These are phyloP conservation scores for Orius insidiosus DNA, from an alignment of 1,140 invertebrate species.

Conservation along the genomic window DNA sequence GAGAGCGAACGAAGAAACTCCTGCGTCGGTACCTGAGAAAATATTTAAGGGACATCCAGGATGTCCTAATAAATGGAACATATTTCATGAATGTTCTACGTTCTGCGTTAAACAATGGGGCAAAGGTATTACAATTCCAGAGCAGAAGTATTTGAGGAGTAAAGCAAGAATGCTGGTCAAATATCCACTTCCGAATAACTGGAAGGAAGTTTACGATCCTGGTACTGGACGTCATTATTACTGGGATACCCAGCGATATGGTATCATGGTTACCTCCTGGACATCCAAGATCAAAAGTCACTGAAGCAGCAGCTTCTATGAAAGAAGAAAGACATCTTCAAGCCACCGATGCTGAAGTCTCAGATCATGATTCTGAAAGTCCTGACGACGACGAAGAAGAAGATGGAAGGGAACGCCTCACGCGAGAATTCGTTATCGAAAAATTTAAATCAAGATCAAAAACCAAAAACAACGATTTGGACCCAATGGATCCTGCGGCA, in stretches of 20 bases:
- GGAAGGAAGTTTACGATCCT: slow-evolving; percentile 87
- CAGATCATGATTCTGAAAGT: slow-evolving; percentile 27
- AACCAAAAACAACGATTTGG: slow-evolving; percentile 45
- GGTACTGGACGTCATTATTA: slow-evolving; percentile 75
- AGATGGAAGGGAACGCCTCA: slow-evolving; percentile 17
- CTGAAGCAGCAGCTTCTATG: slow-evolving; percentile 65
- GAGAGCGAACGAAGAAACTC: slow-evolving; percentile 6
- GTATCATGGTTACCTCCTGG: slow-evolving; percentile 88
- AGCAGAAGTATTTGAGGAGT: slow-evolving; percentile 52
- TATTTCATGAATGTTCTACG: slow-evolving; percentile 79
- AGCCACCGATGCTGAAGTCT: slow-evolving; percentile 31
- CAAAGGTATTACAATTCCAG: slow-evolving; percentile 48
- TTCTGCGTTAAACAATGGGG: slow-evolving; percentile 85
- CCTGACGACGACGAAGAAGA: slow-evolving; percentile 29
- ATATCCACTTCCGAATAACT: slow-evolving; percentile 81
- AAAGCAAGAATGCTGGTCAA: slow-evolving; percentile 62
- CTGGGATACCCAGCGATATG: slow-evolving; percentile 81
- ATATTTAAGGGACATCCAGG: slow-evolving; percentile 42
- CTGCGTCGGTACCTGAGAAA: slow-evolving; percentile 12
- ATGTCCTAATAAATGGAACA: slow-evolving; percentile 93
- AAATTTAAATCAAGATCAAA: slow-evolving; percentile 22
- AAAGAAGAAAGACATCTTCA: slow-evolving; percentile 43
- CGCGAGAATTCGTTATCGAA: slow-evolving; percentile 10
- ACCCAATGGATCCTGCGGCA: slow-evolving; percentile 80
- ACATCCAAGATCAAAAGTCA: slow-evolving; percentile 66